phyloP scores from a whole-genome alignment of 2,888 invertebrate genomes.

The Perizoma flavofasciatum region DNA sequence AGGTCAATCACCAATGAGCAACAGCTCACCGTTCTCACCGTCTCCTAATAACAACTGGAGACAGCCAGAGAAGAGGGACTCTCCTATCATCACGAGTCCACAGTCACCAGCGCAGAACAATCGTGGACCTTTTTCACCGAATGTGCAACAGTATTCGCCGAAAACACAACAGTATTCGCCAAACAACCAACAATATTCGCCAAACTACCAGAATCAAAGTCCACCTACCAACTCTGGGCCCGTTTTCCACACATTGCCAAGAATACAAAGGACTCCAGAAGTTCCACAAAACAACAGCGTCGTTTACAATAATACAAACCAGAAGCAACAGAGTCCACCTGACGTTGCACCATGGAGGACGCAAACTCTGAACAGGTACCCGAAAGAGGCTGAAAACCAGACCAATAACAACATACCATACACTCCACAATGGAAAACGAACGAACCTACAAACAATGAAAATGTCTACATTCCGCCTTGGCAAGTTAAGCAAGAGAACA shows the following conservation, averaged over 20 bases:
- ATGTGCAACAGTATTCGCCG: slow-evolving; percentile 43
- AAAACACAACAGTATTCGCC: slow-evolving; percentile 34
- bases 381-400: slow-evolving; percentile 58
- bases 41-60: slow-evolving; percentile 77
- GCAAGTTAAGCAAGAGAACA: slow-evolving; percentile 61
- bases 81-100: slow-evolving; percentile 63
- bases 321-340: slow-evolving; percentile 52
- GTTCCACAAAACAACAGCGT: slow-evolving; percentile 57
- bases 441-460: slow-evolving; percentile 63
- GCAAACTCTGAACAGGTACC: slow-evolving; percentile 65
- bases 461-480: slow-evolving; percentile 58
- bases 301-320: slow-evolving; percentile 58
- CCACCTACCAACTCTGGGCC: slow-evolving; percentile 54
- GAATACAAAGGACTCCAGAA: slow-evolving; percentile 65
- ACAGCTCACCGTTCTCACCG: slow-evolving; percentile 68
- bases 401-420: slow-evolving; percentile 60
- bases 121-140: slow-evolving; percentile 53
- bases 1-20: slow-evolving; percentile 63
- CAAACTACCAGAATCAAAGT: slow-evolving; percentile 58
- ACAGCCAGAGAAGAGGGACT: slow-evolving; percentile 75
- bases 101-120: slow-evolving; percentile 55
- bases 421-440: slow-evolving; percentile 67
- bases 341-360: slow-evolving; percentile 73
- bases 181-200: slow-evolving; percentile 55
- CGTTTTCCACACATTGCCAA: slow-evolving; percentile 69